phyloP scores from a whole-genome alignment of 2,113 vertebrate species.

The Neotoma lepida region DNA sequence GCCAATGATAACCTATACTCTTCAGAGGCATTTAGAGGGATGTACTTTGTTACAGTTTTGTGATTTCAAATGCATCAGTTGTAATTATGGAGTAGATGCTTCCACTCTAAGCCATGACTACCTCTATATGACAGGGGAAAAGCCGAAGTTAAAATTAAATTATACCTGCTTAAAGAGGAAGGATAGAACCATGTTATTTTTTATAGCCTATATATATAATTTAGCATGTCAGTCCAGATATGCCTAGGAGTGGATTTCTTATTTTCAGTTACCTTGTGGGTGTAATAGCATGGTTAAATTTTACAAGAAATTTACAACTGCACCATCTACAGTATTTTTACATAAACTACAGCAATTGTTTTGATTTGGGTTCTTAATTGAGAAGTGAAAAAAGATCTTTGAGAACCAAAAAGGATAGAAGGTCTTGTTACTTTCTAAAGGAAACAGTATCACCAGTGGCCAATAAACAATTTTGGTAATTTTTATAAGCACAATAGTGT shows the following conservation, averaged over 20 bases:
- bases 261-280: constrained; percentile 71
- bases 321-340: constrained; percentile 44
- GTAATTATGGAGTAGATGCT: constrained; percentile 60
- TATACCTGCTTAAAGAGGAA: constrained; percentile 70
- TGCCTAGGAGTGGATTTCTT: neutral
- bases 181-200: constrained; percentile 52
- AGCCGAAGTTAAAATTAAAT: constrained; percentile 75
- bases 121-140: constrained; percentile 61
- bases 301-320: constrained; percentile 58
- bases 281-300: constrained; percentile 63
- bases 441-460: neutral
- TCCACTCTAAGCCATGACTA: constrained; percentile 33
- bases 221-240: constrained; percentile 62
- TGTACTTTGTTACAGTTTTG: constrained; percentile 60
- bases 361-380: neutral
- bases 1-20: constrained; percentile 46
- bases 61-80: constrained; percentile 56
- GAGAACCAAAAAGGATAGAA: neutral
- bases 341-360: constrained; percentile 40
- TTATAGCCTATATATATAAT: constrained; percentile 69
- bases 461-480: neutral
- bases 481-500: neutral
- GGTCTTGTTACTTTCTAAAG: neutral
- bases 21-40: constrained; percentile 53
- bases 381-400: neutral